Percentiles rank a stretch among this genome's conserved stretches.
phyloP scores from a whole-genome alignment of 2,113 vertebrate genomes.

The Prochilodus magdalenae region DNA sequence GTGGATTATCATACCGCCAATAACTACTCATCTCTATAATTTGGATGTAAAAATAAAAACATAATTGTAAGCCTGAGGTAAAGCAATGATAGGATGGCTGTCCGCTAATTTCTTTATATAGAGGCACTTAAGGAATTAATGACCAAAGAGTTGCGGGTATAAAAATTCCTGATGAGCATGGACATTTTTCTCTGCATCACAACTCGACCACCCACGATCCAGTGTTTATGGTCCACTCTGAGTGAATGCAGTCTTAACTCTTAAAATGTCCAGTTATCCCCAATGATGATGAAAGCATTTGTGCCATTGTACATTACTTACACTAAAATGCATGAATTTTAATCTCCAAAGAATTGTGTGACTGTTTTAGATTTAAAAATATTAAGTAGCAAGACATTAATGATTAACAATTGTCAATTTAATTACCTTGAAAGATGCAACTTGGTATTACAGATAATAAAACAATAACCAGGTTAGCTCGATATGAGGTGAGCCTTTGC shows the following conservation, averaged over 20 bases:
- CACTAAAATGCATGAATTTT: too few species aligned
- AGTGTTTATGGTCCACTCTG: not conserved
- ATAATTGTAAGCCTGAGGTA: conserved; percentile 51
- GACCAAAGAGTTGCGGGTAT: conserved; percentile 28
- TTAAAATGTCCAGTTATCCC: too few species aligned
- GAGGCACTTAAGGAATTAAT: conserved; percentile 52
- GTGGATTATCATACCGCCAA: conserved; percentile 46
- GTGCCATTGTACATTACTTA: too few species aligned
- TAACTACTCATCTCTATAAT: conserved; percentile 52
- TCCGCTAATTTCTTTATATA: conserved; percentile 44
- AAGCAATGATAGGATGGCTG: conserved; percentile 29
- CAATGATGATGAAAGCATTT: too few species aligned
- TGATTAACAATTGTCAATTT: too few species aligned
- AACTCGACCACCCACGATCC: conserved; percentile 5
- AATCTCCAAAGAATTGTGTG: too few species aligned
- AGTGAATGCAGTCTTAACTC: not conserved
- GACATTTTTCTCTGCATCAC: conserved; percentile 20
- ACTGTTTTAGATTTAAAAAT: too few species aligned
- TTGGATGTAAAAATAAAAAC: conserved; percentile 55
- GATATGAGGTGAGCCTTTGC: too few species aligned
- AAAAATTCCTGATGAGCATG: conserved; percentile 7
- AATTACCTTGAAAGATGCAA: too few species aligned
- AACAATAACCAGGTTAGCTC: too few species aligned
- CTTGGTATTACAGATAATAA: too few species aligned
- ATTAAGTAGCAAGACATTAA: too few species aligned